These are phyloP conservation scores for Trichonephila clavata DNA, from an alignment of 1,140 invertebrate species.

Conservation along the genomic window DNA sequence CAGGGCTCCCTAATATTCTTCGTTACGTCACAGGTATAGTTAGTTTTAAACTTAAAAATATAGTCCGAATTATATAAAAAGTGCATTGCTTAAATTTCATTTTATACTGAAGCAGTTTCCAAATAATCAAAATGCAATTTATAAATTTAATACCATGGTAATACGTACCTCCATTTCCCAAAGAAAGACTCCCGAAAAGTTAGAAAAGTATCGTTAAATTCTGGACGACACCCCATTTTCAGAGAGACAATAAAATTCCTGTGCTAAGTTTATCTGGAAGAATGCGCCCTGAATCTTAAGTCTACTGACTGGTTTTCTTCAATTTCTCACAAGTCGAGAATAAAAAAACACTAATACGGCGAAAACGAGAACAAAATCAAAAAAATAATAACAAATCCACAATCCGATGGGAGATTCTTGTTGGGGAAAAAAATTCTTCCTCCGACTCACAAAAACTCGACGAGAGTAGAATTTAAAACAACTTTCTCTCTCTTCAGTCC, in stretches of 20 bases:
- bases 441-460: not conserved
- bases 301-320: not conserved
- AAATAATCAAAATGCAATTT: not conserved
- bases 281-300: slow-evolving; percentile 10
- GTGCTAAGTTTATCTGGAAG: not conserved
- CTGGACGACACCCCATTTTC: not conserved
- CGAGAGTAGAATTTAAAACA: slow-evolving; percentile 20
- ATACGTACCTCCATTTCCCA: not conserved
- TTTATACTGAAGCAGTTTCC: no score
- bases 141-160: not conserved
- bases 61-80: no score
- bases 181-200: not conserved
- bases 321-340: slow-evolving; percentile 5
- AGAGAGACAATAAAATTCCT: slow-evolving; percentile 34
- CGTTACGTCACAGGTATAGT: no score
- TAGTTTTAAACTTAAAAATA: no score
- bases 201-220: not conserved
- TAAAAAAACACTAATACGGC: slow-evolving; percentile 19
- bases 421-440: not conserved
- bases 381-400: not conserved
- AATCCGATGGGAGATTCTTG: slow-evolving; percentile 13
- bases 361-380: not conserved
- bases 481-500: not conserved
- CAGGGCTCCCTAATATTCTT: no score
- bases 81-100: no score